phyloP scores from a whole-genome alignment of 2,797 vertebrate species.

The Neosalanx taihuensis region DNA sequence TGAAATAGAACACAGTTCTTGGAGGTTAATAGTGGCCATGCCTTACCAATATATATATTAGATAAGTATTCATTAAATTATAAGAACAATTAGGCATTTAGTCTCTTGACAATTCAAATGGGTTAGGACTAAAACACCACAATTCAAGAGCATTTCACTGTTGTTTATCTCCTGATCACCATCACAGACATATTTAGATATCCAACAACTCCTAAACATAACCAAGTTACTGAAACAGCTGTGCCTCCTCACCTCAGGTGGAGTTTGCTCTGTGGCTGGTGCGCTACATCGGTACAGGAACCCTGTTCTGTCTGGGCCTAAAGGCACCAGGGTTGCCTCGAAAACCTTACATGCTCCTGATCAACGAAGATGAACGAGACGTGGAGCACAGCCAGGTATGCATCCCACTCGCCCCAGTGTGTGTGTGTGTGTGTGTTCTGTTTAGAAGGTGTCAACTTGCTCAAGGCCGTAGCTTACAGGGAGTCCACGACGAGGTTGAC shows the following conservation, averaged over 20 bases:
- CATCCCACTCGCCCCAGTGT: not conserved
- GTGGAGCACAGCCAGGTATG: constrained; percentile 76
- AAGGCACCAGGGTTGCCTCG: constrained; percentile 87
- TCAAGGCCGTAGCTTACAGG: too few relatives aligned
- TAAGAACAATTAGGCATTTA: too few relatives aligned
- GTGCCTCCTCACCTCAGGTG: constrained; percentile 68
- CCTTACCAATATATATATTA: too few relatives aligned
- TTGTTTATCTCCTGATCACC: constrained; percentile 1
- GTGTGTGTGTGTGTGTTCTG: not conserved
- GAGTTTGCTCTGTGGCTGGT: constrained; percentile 88
- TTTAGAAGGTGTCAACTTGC: too few relatives aligned
- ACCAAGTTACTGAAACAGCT: not conserved
- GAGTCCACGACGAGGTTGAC: too few relatives aligned
- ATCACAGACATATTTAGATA: not conserved
- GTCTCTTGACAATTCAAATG: too few relatives aligned
- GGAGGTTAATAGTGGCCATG: too few relatives aligned
- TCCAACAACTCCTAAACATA: not conserved
- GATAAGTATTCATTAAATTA: too few relatives aligned
- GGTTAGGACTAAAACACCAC: too few relatives aligned
- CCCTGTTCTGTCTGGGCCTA: constrained; percentile 86
- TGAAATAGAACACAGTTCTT: too few relatives aligned
- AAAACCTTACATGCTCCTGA: constrained; percentile 83
- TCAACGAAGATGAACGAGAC: constrained; percentile 89
- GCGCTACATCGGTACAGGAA: constrained; percentile 80
- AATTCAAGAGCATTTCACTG: not conserved